Evolutionary conservation across 2,888 invertebrate species (phyloP), one percentile per base, ranked within the genome.

Genomic region (Dioctria linearis): DNA sequence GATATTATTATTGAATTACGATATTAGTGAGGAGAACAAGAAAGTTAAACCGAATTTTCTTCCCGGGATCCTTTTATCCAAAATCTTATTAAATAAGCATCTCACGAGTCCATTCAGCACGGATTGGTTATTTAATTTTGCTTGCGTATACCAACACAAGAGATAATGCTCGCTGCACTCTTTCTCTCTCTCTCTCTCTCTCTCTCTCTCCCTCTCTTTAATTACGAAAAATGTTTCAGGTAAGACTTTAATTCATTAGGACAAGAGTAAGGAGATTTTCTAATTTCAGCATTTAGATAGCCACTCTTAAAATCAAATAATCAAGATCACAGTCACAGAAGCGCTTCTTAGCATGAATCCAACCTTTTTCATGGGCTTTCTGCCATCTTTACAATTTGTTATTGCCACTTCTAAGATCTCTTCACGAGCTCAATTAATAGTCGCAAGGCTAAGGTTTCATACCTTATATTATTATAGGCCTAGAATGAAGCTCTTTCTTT

Each of bases 401-500:
- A 46, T 46, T 46, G 46, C 46, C 46, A 46, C 5, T 46, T 46
- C 8, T 46, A 46, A 46, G 46, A 6, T 69, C 37, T 11, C 6
- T 3, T 46, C 67, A 37, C 8, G 6, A 13, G 8, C 67, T 69
- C 67, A 13, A 69, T 49, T 69, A 49, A 69, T 49, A 69, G 43
- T 43, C 13, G 3, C 67, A 9, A 37, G 13, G 49, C 25, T 69
- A n/a, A 4, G 25, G 25, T 69, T 69, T 49, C 67, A 69, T 49
- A 43, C 43, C 13, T 69, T 69, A 69, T 49, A 49, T 49, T 13
- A 25, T 25, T 25, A 25, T 25, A 43, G 13, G 25, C 9, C 67
- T 69, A 13, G n/a, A 49, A 42, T 78, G 54, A 79, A 67, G 54
- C 66, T 67, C 67, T 46, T 79, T 67, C 46, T 49, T 79, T 66